A percentile compares a stretch with the other conserved stretches of the same genome.
Evolutionary conservation across 2,113 vertebrate species (phyloP).

Genomic region (Paracanthobrama guichenoti): DNA sequence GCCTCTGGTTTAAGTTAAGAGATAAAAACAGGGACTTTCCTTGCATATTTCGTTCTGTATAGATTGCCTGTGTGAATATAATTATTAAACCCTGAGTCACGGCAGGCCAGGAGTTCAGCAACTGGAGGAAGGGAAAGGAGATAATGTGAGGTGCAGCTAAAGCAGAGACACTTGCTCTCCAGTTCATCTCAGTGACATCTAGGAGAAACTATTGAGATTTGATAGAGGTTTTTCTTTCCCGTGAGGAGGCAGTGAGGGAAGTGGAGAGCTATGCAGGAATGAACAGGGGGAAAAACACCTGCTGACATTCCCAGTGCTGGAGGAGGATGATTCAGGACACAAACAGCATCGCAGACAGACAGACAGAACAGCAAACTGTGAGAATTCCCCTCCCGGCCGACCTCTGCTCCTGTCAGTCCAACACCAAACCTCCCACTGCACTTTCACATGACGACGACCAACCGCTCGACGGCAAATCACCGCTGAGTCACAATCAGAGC

Average conservation of each 20-base stretch:
- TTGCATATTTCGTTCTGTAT: background rate
- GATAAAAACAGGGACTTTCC: conserved; percentile 24
- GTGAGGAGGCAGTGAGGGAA: no score
- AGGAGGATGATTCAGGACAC: conserved; percentile 56
- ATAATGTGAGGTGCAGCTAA: background rate
- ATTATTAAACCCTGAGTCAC: conserved; percentile 23
- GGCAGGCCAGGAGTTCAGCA: background rate
- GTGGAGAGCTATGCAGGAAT: background rate
- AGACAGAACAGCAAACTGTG: conserved; percentile 57
- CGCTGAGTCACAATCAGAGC: background rate
- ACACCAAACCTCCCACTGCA: background rate
- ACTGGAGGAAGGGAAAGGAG: background rate
- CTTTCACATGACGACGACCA: background rate
- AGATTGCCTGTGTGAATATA: background rate
- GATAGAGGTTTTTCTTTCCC: background rate
- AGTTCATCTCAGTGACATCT: background rate
- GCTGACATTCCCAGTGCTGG: conserved; percentile 53
- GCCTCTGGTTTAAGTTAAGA: background rate
- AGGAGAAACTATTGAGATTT: background rate
- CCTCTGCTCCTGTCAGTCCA: conserved; percentile 51
- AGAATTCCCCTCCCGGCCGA: conserved; percentile 53
- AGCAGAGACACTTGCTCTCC: background rate
- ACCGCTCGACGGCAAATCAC: background rate
- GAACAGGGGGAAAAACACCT: conserved; percentile 48
- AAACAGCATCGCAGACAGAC: conserved; percentile 22